Evolutionary conservation across 2,797 vertebrate genomes (phyloP), one percentile per base, ranked within the genome.

Genomic region (Mionectes olivaceus): DNA sequence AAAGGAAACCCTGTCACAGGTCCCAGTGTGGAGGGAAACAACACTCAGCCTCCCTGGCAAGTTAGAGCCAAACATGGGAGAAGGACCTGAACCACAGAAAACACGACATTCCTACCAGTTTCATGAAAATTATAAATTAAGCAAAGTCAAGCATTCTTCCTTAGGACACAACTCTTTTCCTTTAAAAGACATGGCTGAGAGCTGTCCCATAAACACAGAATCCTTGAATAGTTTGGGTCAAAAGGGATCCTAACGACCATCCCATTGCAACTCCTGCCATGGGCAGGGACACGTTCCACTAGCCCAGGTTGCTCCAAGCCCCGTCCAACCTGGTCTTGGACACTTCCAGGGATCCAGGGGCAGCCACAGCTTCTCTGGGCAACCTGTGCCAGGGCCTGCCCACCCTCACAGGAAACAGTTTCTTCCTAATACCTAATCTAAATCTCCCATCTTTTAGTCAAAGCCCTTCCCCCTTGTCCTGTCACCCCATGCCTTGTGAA

Each of bases 361-460:
- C 73, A 76, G 35, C 35, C 57, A 50, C 35, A 63, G 46, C 14
- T 63, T 28, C 47, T 33, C 47, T 61, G 74, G 19, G 19, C 14
- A 76, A 1, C 18, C 24, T 33, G 57, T 13, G 57, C 23, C 46
- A 61, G 28, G 46, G 73, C 30, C 30, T n/a, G 1, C 0, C 12
- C 14, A 41, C 35, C 30, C 6, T 50, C 23, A 2, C 4, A 21
- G 30, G 30, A 14, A n/a, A 50, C 4, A 41, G 11, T 28, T 22
- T 50, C 35, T 39, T 50, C 46, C 14, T 4, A 12, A 27, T 17
- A 27, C 27, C 44, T 39, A 19, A 61, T 18, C 39, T 61, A 61
- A 61, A 41, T 28, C 28, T 61, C 59, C 4, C 19, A 1, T 22
- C 39, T 61, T 61, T 41, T 19, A 41, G 37, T 22, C 30, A 30